Base-by-base conservation (phyloP, 2,888 invertebrate genomes). In the Heliconius charithonia region DNA sequence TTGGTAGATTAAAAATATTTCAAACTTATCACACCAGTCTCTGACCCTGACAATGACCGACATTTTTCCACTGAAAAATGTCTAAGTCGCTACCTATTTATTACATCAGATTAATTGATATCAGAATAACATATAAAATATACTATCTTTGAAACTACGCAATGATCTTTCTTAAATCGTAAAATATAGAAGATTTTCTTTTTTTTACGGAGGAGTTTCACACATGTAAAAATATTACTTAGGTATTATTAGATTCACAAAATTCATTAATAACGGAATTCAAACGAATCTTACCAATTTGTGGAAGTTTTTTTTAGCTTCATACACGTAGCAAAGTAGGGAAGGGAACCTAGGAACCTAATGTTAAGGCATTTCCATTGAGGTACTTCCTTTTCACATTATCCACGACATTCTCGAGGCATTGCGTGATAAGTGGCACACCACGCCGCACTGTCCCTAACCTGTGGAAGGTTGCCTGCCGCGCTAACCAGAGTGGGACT, bases 41-140 rank as follows among this genome's bases (percentile, higher is more conserved):
- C 12, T 69, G 69, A 41, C 69, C 69, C 41, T 69, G 69, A 41
- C 13, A 67, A 25, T 67, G 67, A 41, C 69, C 41, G 25, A 69
- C 27, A 16, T 45, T 69, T 69, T 69, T 69, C 65, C 13, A 69
- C 13, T 6, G 13, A 69, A 69, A 25, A 22, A 41, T 25, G 4
- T n/a, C 25, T 25, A n/a, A 41, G 41, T 12, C n/a, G n/a, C 67
- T 69, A 25, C 67, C n/a, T 25, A 41, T 25, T 67, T 25, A 41
- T 25, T 67, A 67, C 6, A 32, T n/a, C 41, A 41, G n/a, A 41
- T 41, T 25, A 27, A 19, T 25, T 25, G 12, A 67, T 37, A 13
- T 37, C 41, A 25, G 25, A 69, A 41, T 19, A 7, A 16, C 10
- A n/a, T 10, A n/a, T n/a, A 10, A 59, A 10, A 59, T n/a, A 10